These are phyloP conservation scores for Erpobdella octoculata DNA, from an alignment of 2,888 invertebrate species.

Conservation along the genomic window DNA sequence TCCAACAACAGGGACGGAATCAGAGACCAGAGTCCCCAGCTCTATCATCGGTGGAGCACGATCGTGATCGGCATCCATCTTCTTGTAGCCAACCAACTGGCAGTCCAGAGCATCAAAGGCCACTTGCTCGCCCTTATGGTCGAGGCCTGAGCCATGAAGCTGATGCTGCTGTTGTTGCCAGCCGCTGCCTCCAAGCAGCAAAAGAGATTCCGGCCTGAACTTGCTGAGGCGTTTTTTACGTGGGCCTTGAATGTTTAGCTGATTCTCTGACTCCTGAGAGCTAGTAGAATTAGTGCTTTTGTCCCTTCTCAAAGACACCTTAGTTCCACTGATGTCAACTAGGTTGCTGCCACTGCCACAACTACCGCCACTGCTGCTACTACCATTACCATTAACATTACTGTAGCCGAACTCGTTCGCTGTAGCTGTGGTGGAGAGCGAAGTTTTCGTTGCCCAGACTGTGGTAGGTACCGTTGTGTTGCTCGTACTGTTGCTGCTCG, in stretches of 20 bases:
- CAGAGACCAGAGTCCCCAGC: constrained; percentile 44
- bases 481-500: not conserved
- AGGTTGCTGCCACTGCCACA: no score
- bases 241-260: not conserved
- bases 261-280: constrained; percentile 6
- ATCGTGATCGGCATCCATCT: constrained; percentile 37
- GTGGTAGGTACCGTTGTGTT: not conserved
- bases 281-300: constrained; percentile 1
- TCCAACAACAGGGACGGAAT: not conserved
- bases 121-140: constrained; percentile 22
- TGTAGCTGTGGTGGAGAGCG: not conserved
- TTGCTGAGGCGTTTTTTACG: constrained; percentile 17
- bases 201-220: constrained; percentile 20
- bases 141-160: not conserved
- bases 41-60: constrained; percentile 36
- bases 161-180: constrained; percentile 21
- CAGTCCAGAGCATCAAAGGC: constrained; percentile 35
- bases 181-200: constrained; percentile 4
- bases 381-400: not conserved
- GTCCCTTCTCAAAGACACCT: not conserved
- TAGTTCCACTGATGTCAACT: no score
- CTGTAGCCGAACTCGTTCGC: not conserved
- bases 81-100: constrained; percentile 47
- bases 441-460: not conserved
- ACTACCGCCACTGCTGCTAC: not conserved